Percentiles rank a stretch among this genome's conserved stretches.
phyloP scores from a whole-genome alignment of 2,888 invertebrate genomes.

The Unio pictorum region DNA sequence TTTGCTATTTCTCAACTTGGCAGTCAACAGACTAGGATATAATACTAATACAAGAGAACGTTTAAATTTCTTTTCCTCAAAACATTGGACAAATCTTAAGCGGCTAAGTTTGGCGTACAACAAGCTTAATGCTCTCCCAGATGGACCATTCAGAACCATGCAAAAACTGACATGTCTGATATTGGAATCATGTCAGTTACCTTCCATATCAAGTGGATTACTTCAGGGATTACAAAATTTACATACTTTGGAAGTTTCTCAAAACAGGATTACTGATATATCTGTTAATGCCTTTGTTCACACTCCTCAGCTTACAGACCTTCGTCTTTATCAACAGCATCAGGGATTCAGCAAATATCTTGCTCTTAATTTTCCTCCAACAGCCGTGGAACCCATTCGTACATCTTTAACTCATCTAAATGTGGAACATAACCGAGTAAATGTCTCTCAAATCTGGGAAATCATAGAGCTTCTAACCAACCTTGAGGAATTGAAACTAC shows the following conservation, averaged over 20 bases:
- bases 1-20: conserved; percentile 15
- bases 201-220: conserved; percentile 34
- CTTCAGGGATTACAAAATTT: conserved; percentile 47
- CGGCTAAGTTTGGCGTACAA: conserved; percentile 47
- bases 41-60: neutral
- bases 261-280: conserved; percentile 30
- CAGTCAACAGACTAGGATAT: conserved; percentile 8
- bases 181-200: conserved; percentile 42
- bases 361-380: conserved; percentile 18
- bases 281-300: conserved; percentile 23
- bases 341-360: neutral
- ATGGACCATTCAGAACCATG: conserved; percentile 44
- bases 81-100: conserved; percentile 30
- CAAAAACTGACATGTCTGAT: conserved; percentile 38
- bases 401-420: conserved; percentile 68
- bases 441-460: conserved; percentile 32
- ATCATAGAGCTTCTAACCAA: conserved; percentile 22
- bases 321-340: conserved; percentile 33
- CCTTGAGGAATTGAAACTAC: conserved; percentile 30
- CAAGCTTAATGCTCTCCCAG: conserved; percentile 31
- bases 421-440: conserved; percentile 47
- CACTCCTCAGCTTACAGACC: conserved; percentile 54
- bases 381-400: conserved; percentile 59
- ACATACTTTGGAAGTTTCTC: conserved; percentile 35
- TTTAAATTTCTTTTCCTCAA: conserved; percentile 9